phyloP scores from a whole-genome alignment of 2,888 invertebrate genomes.

The Tetragonula carbonaria region DNA sequence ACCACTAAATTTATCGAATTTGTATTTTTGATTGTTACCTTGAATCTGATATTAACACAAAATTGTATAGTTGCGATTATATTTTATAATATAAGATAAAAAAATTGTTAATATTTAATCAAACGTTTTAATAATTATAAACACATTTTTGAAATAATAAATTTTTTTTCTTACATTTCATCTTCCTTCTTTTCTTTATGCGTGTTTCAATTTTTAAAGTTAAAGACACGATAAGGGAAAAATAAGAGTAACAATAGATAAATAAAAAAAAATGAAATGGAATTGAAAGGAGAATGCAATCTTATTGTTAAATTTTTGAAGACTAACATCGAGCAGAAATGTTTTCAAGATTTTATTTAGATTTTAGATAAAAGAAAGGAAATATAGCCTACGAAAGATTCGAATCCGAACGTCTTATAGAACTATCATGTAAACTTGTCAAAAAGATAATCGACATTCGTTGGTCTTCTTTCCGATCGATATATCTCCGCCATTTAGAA shows the following conservation, averaged over 20 bases:
- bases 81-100: not conserved
- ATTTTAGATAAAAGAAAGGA: not conserved
- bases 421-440: slow-evolving; percentile 19
- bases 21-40: not conserved
- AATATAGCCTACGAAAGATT: not conserved
- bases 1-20: not conserved
- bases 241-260: not conserved
- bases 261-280: not conserved
- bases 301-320: not conserved
- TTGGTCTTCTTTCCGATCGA: slow-evolving; percentile 47
- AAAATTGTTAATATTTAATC: not conserved
- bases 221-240: not conserved
- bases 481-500: slow-evolving; percentile 43
- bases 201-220: no score
- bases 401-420: slow-evolving; percentile 7
- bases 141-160: not conserved
- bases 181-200: no score
- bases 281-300: not conserved
- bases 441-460: slow-evolving; percentile 37
- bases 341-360: not conserved
- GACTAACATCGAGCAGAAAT: not conserved
- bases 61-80: not conserved
- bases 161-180: not conserved
- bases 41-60: not conserved
- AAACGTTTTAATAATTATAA: not conserved